Conservation (phyloP, 2,888 invertebrate species). For the Hirtodrosophila confusa region DNA sequence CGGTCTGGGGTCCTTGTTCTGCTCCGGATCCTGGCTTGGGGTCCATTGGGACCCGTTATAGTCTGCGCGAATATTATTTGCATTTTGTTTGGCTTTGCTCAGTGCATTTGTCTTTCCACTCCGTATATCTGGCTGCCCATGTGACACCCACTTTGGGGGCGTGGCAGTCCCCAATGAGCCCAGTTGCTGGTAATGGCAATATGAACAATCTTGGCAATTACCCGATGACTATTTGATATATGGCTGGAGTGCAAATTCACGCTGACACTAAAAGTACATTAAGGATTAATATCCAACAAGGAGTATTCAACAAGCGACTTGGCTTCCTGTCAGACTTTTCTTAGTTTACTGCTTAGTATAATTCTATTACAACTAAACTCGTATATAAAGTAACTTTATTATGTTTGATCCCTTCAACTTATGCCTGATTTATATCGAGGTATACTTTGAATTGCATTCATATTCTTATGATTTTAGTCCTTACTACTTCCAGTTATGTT, state of each 20-base stretch:
- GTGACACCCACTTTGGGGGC: slow-evolving; percentile 31
- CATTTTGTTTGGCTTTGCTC: slow-evolving; percentile 41
- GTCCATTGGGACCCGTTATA: slow-evolving; percentile 31
- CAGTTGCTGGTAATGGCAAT: slow-evolving; percentile 35
- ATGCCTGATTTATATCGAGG: too few relatives aligned
- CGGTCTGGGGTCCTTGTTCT: too few relatives aligned
- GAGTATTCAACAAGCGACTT: background rate
- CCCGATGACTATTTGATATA: slow-evolving; percentile 14
- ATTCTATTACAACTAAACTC: too few relatives aligned
- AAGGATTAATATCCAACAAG: slow-evolving; percentile 3
- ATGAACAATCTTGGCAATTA: slow-evolving; percentile 52
- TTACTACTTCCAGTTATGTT: too few relatives aligned
- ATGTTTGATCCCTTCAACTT: too few relatives aligned
- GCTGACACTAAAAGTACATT: slow-evolving; percentile 3
- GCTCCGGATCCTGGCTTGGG: slow-evolving; percentile 3
- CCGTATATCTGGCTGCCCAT: slow-evolving; percentile 21
- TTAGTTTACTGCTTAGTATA: too few relatives aligned
- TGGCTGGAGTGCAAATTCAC: background rate
- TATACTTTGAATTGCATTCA: too few relatives aligned
- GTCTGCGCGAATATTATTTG: slow-evolving; percentile 37
- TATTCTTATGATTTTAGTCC: too few relatives aligned
- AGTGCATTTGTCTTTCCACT: slow-evolving; percentile 4
- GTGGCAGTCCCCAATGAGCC: slow-evolving; percentile 28
- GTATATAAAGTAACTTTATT: too few relatives aligned
- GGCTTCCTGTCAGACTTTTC: too few relatives aligned